phyloP scores from a whole-genome alignment of 2,113 vertebrate genomes.

The Anseranas semipalmata region DNA sequence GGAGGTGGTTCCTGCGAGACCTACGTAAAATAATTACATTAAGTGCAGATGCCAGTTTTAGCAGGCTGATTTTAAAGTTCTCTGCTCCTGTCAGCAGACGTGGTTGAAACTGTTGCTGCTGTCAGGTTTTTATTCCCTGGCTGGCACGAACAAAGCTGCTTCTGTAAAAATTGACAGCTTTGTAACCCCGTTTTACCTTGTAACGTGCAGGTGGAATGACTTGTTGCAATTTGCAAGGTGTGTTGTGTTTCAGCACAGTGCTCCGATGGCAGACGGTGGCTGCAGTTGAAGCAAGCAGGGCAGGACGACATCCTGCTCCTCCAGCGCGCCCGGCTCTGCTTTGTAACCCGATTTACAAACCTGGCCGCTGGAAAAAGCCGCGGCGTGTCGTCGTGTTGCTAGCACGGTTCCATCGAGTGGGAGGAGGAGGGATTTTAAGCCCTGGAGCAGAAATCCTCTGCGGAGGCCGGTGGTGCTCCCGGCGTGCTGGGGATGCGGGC shows the following conservation, averaged over 20 bases:
- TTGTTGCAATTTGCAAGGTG: rapidly evolving
- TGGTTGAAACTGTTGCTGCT: background rate
- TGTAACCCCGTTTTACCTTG: background rate
- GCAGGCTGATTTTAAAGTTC: background rate
- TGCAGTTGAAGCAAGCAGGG: background rate
- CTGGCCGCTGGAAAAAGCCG: background rate
- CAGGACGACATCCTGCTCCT: background rate
- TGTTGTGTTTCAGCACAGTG: background rate
- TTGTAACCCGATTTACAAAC: background rate
- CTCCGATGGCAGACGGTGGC: background rate
- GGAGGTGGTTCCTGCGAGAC: background rate
- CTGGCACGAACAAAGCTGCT: background rate
- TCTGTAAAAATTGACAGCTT: background rate
- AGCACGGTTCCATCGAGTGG: rapidly evolving
- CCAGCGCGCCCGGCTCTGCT: background rate
- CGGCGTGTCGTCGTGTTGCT: rapidly evolving
- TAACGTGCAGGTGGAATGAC: background rate
- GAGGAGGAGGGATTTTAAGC: background rate
- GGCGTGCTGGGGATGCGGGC: background rate
- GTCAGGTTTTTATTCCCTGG: background rate
- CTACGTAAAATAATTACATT: rapidly evolving
- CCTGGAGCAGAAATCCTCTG: background rate
- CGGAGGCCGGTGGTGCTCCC: background rate
- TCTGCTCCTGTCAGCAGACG: rapidly evolving
- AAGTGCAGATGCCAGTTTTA: background rate